Evolutionary conservation across 1,140 invertebrate genomes (phyloP), one percentile per base, ranked within the genome.

Genomic region (Acromyrmex charruanus): DNA sequence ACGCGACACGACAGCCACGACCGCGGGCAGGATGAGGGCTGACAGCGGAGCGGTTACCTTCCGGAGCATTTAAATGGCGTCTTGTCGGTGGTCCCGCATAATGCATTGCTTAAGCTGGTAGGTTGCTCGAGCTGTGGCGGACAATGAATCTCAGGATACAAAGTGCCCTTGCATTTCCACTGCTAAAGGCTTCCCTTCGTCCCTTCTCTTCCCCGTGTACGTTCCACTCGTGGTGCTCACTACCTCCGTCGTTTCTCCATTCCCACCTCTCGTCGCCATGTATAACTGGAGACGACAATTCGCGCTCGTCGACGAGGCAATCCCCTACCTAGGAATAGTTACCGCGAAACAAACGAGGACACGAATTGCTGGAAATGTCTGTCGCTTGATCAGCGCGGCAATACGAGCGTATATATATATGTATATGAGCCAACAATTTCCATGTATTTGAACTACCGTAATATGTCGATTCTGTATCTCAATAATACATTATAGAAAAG

Each of bases 111-210:
- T 80, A 89, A 90, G 82, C 88, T 66, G 59, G 82, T 55, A 85
- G 82, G 87, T 85, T 85, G 68, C 89, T 91, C 69, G 89, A 91
- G 84, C 77, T 88, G 86, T 55, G 84, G 72, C 87, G 89, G 87
- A 91, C 88, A 91, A 89, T 91, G 89, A 91, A 91, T 89, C 90
- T 89, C 85, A 65, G 88, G 74, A 89, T 91, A 91, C 81, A 91
- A 91, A 91, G 87, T 91, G 89, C 85, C 77, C 81, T 63, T 44
- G n/a, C 51, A 63, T 80, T 88, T 88, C 85, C 77, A 86, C 87
- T 58, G 74, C 80, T 88, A 69, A 87, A 87, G 68, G 65, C 25
- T 14, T 12, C 65, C 18, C n/a, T 31, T 4, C 66, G 49, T 51
- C 51, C 7, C n/a, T 55, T 55, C 14, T 10, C n/a, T 35, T 59